A percentile compares a stretch with the other conserved stretches of the same genome.
Conservation (phyloP, 2,113 vertebrate species). For the Phycodurus eques region DNA sequence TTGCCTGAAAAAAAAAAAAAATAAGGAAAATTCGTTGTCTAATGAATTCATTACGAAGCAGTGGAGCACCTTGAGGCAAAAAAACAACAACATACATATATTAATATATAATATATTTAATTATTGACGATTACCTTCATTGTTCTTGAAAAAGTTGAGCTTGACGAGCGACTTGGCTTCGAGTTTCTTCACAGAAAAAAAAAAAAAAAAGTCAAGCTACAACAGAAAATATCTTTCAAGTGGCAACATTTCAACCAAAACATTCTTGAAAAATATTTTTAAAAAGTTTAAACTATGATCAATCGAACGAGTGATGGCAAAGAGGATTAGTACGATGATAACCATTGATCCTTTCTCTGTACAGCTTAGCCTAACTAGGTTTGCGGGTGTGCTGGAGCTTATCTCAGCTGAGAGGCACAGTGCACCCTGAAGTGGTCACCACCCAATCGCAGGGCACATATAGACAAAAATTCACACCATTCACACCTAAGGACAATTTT, state of each 20-base stretch:
- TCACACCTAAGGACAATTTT: too few species aligned
- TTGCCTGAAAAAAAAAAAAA: slow-evolving; percentile 75
- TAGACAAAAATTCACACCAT: too few species aligned
- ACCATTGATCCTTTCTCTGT: too few species aligned
- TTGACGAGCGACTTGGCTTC: slow-evolving; percentile 92
- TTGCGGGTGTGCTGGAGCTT: too few species aligned
- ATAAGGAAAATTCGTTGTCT: neutral
- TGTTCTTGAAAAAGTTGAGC: slow-evolving; percentile 91
- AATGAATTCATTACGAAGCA: neutral
- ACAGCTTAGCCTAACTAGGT: too few species aligned
- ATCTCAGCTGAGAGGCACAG: too few species aligned
- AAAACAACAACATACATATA: neutral
- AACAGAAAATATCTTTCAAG: too few species aligned
- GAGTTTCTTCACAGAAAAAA: slow-evolving; percentile 79
- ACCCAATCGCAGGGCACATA: too few species aligned
- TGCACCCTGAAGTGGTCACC: too few species aligned
- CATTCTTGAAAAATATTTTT: neutral
- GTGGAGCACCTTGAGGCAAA: neutral
- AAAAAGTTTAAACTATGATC: too few species aligned
- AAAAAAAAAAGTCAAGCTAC: slow-evolving; percentile 9
- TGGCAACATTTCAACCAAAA: neutral
- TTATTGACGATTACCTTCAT: slow-evolving; percentile 79
- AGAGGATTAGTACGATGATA: too few species aligned
- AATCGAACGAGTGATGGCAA: too few species aligned
- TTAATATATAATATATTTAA: rapidly evolving